phyloP scores from a whole-genome alignment of 2,113 vertebrate species.

The Uropsilus gracilis region DNA sequence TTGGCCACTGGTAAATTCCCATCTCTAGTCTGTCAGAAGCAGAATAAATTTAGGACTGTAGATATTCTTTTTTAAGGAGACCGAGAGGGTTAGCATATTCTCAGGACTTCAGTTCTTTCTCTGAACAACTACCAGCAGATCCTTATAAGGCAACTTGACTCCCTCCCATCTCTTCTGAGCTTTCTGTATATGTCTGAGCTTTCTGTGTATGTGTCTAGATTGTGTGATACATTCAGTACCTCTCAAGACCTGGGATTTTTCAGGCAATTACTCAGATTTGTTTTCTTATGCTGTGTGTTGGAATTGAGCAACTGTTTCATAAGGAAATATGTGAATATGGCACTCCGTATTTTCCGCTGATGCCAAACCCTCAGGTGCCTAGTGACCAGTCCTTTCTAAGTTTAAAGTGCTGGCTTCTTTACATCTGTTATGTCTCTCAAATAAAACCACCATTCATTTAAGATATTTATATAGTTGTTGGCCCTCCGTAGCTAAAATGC shows the following conservation, averaged over 20 bases:
- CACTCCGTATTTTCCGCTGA: neutral
- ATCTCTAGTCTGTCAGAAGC: neutral
- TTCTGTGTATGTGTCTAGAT: neutral
- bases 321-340: conserved; percentile 8
- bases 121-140: neutral
- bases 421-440: conserved; percentile 42
- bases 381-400: neutral
- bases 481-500: conserved; percentile 3
- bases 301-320: conserved; percentile 43
- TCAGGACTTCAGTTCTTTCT: neutral
- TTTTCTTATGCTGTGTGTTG: conserved; percentile 30
- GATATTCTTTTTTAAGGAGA: neutral
- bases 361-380: conserved; percentile 34
- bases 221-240: neutral
- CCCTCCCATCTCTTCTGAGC: neutral
- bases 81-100: neutral
- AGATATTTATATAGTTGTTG: conserved; percentile 62
- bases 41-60: neutral
- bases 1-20: neutral
- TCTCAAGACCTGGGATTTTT: conserved; percentile 32
- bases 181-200: neutral
- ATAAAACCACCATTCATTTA: conserved; percentile 14
- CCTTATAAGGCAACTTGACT: conserved; percentile 34
- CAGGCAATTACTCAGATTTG: conserved; percentile 36
- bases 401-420: conserved; percentile 51